Conservation (phyloP, 2,888 invertebrate species). For the Tridacna gigas region DNA sequence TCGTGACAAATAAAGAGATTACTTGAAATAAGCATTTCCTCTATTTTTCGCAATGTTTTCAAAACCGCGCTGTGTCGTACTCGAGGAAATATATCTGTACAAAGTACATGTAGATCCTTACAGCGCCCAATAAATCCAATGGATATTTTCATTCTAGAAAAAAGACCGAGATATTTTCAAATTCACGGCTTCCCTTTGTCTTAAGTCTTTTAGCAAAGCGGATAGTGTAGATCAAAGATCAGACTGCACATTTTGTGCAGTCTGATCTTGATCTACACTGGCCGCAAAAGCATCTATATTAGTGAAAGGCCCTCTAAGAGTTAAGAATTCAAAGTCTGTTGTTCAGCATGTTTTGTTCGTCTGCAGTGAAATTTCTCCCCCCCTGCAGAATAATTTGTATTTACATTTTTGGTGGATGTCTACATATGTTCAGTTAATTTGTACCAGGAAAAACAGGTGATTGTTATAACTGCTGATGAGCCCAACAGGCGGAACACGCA, state of each 20-base stretch:
- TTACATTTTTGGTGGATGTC: slow-evolving; percentile 12
- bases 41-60: not conserved
- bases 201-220: too few species aligned
- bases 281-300: not conserved
- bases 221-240: too few species aligned
- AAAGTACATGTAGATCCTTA: too few species aligned
- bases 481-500: slow-evolving; percentile 4
- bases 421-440: slow-evolving; percentile 20
- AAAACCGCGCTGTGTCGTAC: not conserved
- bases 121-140: too few species aligned
- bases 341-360: too few species aligned
- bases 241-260: not conserved
- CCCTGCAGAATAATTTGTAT: not conserved
- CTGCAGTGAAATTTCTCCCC: too few species aligned
- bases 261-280: not conserved
- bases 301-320: too few species aligned
- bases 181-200: too few species aligned
- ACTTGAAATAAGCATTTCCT: not conserved
- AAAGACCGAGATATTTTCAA: too few species aligned
- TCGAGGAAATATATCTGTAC: too few species aligned
- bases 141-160: too few species aligned
- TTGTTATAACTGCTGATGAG: slow-evolving; percentile 17
- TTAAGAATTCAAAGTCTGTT: too few species aligned
- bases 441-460: slow-evolving; percentile 24
- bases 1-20: not conserved